Conservation (phyloP, 1,140 invertebrate species). For the Cyclina sinensis region DNA sequence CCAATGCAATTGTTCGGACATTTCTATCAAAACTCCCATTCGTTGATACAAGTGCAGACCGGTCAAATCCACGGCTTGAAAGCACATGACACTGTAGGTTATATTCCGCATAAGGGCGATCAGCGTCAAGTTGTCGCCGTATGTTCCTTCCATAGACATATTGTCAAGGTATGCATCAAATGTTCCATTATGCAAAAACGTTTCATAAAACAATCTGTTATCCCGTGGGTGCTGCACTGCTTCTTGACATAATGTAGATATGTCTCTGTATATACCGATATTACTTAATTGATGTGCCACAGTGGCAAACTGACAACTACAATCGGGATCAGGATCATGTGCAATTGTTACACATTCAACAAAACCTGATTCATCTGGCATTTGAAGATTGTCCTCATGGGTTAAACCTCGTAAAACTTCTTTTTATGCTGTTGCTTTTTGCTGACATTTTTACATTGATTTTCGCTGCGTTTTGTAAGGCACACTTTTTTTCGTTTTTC, state of each 20-base stretch:
- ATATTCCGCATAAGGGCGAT: constrained; percentile 41
- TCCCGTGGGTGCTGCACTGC: neutral
- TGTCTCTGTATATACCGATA: neutral
- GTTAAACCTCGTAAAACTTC: neutral
- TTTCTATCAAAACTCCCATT: constrained; percentile 34
- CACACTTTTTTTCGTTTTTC: neutral
- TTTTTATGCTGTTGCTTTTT: neutral
- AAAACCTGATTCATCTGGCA: neutral
- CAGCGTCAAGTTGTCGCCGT: constrained; percentile 25
- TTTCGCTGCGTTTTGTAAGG: neutral
- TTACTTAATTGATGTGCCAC: neutral
- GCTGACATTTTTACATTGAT: neutral
- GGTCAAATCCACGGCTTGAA: constrained; percentile 2
- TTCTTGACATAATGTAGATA: neutral
- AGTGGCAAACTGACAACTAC: constrained; percentile 39
- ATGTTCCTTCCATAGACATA: constrained; percentile 12
- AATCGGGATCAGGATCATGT: constrained; percentile 15
- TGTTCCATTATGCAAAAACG: neutral
- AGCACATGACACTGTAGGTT: constrained; percentile 23
- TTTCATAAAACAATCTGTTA: neutral
- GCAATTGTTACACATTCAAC: neutral
- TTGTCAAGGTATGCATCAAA: neutral
- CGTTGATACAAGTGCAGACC: neutral
- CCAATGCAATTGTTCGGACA: neutral
- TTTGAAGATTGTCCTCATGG: constrained; percentile 24